phyloP scores from a whole-genome alignment of 2,113 vertebrate genomes.

The Ictidomys tridecemlineatus region DNA sequence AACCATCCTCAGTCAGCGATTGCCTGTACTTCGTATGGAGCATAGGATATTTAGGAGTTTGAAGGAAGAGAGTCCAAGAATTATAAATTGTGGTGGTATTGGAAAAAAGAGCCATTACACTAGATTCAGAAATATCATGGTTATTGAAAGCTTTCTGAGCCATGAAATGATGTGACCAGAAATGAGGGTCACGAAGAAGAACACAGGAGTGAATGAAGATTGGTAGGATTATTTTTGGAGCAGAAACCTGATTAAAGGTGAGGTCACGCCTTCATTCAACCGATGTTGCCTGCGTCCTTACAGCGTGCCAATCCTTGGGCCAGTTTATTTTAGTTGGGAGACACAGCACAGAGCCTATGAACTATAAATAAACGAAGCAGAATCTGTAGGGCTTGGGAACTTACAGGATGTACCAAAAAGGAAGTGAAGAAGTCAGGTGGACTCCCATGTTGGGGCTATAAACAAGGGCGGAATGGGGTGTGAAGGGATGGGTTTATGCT shows the following conservation, averaged over 20 bases:
- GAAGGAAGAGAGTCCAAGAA: neutral
- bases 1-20: neutral
- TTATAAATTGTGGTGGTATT: neutral
- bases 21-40: neutral
- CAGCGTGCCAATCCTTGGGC: neutral
- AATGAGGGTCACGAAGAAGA: neutral
- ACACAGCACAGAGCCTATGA: no score
- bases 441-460: neutral
- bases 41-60: neutral
- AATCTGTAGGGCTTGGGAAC: neutral
- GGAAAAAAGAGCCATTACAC: neutral
- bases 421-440: neutral
- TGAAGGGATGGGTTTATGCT: accelerated
- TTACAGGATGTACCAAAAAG: neutral
- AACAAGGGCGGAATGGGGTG: no score
- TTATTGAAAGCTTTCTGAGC: neutral
- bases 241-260: neutral
- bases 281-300: neutral
- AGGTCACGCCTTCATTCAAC: neutral
- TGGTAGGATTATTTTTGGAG: neutral
- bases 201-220: neutral
- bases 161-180: neutral
- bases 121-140: neutral
- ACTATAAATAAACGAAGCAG: neutral
- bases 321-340: neutral